These are phyloP conservation scores for Drosophila equinoxialis DNA, from an alignment of 1,140 invertebrate species.

Conservation along the genomic window DNA sequence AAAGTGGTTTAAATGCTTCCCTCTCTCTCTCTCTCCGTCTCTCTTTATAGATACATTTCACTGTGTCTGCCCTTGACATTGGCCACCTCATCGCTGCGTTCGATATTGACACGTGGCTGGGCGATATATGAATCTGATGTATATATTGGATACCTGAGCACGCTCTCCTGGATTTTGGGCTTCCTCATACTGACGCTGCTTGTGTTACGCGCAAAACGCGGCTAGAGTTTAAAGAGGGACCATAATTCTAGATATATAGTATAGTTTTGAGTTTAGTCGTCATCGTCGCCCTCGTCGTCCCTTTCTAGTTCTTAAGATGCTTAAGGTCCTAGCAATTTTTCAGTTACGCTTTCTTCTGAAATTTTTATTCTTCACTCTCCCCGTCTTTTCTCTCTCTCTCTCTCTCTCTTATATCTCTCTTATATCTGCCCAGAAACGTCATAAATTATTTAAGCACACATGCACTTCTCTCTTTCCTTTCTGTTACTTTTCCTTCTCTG, in stretches of 20 bases:
- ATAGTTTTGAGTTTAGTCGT: constrained; percentile 64
- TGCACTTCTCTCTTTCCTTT: constrained; percentile 43
- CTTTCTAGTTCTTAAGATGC: constrained; percentile 36
- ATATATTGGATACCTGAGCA: constrained; percentile 94
- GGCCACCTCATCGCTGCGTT: constrained; percentile 94
- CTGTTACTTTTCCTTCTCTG: constrained; percentile 47
- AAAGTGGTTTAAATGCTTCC: not conserved
- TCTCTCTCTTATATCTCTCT: not conserved
- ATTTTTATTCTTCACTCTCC: constrained; percentile 10
- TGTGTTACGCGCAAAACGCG: constrained; percentile 90
- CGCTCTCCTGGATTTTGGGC: constrained; percentile 93
- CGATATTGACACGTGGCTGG: constrained; percentile 96
- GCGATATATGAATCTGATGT: constrained; percentile 91
- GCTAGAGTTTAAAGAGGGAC: constrained; percentile 81
- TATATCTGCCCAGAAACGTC: constrained; percentile 50
- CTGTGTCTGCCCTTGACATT: constrained; percentile 94
- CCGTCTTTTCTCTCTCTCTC: too few species aligned
- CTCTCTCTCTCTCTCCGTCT: not conserved
- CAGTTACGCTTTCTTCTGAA: constrained; percentile 25
- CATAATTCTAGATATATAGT: constrained; percentile 55
- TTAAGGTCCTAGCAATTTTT: constrained; percentile 30
- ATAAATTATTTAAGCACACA: constrained; percentile 79
- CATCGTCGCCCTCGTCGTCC: constrained; percentile 30
- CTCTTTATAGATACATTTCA: constrained; percentile 86
- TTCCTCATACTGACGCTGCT: constrained; percentile 92